Evolutionary conservation across 2,888 invertebrate genomes (phyloP).

Genomic region (Callimorpha dominula): DNA sequence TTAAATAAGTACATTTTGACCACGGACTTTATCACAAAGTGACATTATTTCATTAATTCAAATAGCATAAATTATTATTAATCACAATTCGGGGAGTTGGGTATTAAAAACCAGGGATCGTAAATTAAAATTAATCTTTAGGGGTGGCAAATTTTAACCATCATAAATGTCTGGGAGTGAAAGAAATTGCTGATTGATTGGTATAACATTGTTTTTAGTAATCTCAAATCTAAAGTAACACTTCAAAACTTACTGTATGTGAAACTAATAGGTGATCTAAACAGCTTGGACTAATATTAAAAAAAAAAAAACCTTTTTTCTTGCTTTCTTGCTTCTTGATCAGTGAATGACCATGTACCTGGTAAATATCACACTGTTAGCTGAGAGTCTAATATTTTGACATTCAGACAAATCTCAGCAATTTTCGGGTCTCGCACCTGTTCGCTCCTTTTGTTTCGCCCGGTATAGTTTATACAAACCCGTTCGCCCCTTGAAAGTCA

Average conservation of each 20-base stretch:
- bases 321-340: too few species aligned
- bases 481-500: too few species aligned
- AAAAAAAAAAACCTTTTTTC: too few species aligned
- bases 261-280: too few species aligned
- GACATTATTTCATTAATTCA: slow-evolving; percentile 44
- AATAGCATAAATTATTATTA: slow-evolving; percentile 49
- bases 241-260: neutral
- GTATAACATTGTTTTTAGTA: neutral
- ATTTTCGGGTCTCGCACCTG: too few species aligned
- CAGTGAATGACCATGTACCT: too few species aligned
- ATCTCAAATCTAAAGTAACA: neutral
- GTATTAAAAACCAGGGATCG: slow-evolving; percentile 47
- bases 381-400: too few species aligned
- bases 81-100: slow-evolving; percentile 30
- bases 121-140: slow-evolving; percentile 57
- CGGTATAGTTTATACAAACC: too few species aligned
- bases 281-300: too few species aligned
- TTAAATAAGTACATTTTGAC: slow-evolving; percentile 9
- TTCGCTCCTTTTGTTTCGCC: too few species aligned
- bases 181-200: slow-evolving; percentile 10
- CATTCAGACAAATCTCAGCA: too few species aligned
- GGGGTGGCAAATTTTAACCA: slow-evolving; percentile 40
- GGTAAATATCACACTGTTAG: too few species aligned
- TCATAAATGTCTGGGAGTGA: slow-evolving; percentile 29
- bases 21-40: slow-evolving; percentile 34